Evolutionary conservation across 2,888 invertebrate species (phyloP).

Genomic region (Steinernema scapterisci): DNA sequence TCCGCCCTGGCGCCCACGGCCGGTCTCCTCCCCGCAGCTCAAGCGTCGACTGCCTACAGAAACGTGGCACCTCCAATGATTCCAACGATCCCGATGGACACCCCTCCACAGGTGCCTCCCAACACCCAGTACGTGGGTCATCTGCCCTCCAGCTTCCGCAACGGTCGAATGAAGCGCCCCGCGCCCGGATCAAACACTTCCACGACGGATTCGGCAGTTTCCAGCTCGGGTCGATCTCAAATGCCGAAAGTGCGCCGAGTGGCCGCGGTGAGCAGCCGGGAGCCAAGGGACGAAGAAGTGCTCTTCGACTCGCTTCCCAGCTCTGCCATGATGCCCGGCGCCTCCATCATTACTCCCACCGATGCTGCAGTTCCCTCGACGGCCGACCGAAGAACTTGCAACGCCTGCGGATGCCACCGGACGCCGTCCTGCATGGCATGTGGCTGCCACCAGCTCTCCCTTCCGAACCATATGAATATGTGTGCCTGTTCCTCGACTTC

Average conservation of each 20-base stretch:
- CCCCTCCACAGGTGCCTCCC: background rate
- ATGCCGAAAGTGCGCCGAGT: slow-evolving; percentile 25
- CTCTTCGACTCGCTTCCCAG: slow-evolving; percentile 22
- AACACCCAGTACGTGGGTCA: slow-evolving; percentile 24
- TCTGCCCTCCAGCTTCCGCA: slow-evolving; percentile 18
- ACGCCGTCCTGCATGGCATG: slow-evolving; percentile 21
- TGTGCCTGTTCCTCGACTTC: slow-evolving; percentile 13
- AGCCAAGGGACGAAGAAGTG: background rate
- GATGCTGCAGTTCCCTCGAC: background rate
- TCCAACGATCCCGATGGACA: background rate
- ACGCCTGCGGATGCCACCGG: slow-evolving; percentile 26
- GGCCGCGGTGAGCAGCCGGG: background rate
- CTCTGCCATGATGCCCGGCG: background rate
- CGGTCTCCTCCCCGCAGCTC: background rate
- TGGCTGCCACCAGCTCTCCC: slow-evolving; percentile 9
- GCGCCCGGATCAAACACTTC: background rate
- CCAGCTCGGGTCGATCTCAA: slow-evolving; percentile 15
- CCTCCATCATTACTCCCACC: background rate
- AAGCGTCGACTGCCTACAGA: slow-evolving; percentile 20
- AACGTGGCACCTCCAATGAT: slow-evolving; percentile 6
- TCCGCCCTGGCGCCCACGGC: background rate
- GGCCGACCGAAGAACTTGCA: slow-evolving; percentile 22
- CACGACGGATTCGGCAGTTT: background rate
- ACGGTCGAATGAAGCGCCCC: slow-evolving; percentile 10
- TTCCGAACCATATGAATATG: slow-evolving; percentile 1